Percentiles rank a stretch among this genome's conserved stretches.
These are phyloP conservation scores for Lacerta agilis DNA, from an alignment of 2,797 vertebrate species.

Conservation along the genomic window DNA sequence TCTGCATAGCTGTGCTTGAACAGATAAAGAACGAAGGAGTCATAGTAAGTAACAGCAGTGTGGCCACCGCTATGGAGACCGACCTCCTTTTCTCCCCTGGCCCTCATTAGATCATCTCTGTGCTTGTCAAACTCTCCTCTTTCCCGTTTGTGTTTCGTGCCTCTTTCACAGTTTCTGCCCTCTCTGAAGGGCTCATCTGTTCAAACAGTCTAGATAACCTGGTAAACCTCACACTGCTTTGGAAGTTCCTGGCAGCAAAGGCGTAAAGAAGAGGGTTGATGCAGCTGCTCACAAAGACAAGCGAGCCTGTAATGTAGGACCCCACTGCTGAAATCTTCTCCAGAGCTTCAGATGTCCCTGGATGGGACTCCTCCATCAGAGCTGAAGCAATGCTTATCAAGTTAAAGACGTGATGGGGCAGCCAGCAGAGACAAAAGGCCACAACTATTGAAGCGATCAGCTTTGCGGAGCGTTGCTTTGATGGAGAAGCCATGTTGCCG, in stretches of 20 bases:
- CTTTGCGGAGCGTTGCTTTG: slow-evolving; percentile 81
- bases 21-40: not conserved
- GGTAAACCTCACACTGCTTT: slow-evolving; percentile 79
- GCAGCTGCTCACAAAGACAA: slow-evolving; percentile 87
- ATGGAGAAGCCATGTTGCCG: slow-evolving; percentile 82
- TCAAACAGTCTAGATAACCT: slow-evolving; percentile 86
- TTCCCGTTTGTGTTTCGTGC: not conserved
- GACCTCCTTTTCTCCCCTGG: not conserved
- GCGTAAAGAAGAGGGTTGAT: slow-evolving; percentile 89
- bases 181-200: slow-evolving; percentile 82
- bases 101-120: not conserved
- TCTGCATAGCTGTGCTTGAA: not conserved
- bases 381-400: slow-evolving; percentile 77
- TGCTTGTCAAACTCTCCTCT: slow-evolving; percentile 20
- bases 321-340: slow-evolving; percentile 53
- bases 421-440: slow-evolving; percentile 86
- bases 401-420: slow-evolving; percentile 87
- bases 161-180: slow-evolving; percentile 47
- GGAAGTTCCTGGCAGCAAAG: slow-evolving; percentile 86
- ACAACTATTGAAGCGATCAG: slow-evolving; percentile 84
- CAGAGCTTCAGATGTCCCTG: slow-evolving; percentile 55
- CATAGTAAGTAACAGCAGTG: not conserved
- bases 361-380: slow-evolving; percentile 48
- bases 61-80: not conserved
- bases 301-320: slow-evolving; percentile 80